Base-by-base conservation (phyloP, 2,797 vertebrate species). In the Iguana delicatissima region DNA sequence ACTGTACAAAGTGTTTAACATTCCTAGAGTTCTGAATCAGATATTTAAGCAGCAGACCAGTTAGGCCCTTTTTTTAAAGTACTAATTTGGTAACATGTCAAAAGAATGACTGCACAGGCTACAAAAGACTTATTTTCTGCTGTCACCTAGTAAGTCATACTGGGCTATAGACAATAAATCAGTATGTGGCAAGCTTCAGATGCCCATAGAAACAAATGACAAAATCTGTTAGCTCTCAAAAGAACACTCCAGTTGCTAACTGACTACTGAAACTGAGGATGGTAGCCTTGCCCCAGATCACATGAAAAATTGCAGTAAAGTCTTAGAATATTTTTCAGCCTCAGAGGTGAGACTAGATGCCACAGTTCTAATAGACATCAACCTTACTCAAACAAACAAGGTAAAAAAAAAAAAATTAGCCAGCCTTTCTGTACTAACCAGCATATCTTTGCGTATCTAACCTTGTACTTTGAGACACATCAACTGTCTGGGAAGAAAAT, bases 241-340 rank as follows among this genome's bases (percentile, higher is more conserved):
- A 86, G 20, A 80, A 64, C 1, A 46, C 16, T 77, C 18, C 32
- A 14, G 42, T 89, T 80, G 35, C 79, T 55, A 12, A 85, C 69
- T 86, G 81, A 69, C 46, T 81, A 35, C 82, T 72, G 67, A 92
- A 89, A 88, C 81, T 67, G 84, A 84, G 89, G 55, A 83, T 82
- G 26, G 22, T 84, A 55, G 26, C 42, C 12, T 80, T 87, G 64
- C 16, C 22, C n/a, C 1, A 88, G n/a, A 80, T 14, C 24, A 55
- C 9, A n/a, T 12, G 38, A 4, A 57, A 52, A 26, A 16, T 52
- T 76, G n/a, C 67, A 81, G 14, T 55, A 42, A 67, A n/a, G 42
- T 83, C 38, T n/a, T 38, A 74, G 9, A 46, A 74, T 18, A 38
- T 29, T 35, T 50, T 80, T 67, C 32, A 6, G 20, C 6, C 12